phyloP scores from a whole-genome alignment of 2,797 vertebrate genomes.

The Xyrichtys novacula region DNA sequence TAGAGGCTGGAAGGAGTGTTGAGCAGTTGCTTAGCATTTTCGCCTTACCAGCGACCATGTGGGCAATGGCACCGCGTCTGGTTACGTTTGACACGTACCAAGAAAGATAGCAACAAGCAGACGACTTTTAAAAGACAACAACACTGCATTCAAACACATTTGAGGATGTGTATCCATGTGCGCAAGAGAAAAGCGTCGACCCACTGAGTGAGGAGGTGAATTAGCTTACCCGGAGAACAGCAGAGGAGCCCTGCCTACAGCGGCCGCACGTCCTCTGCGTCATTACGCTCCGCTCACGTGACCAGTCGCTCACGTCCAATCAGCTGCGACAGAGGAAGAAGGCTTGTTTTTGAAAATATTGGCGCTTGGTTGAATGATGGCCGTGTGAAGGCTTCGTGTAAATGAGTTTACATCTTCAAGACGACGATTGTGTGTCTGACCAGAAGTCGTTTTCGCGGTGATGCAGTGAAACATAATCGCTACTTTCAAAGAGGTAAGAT shows the following conservation, averaged over 20 bases:
- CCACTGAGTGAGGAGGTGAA: background rate
- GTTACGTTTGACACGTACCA: background rate
- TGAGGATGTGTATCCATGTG: background rate
- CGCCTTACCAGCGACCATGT: background rate
- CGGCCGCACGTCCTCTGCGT: conserved; percentile 23
- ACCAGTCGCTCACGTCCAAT: conserved; percentile 66
- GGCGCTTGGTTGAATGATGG: conserved; percentile 63
- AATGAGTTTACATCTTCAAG: background rate
- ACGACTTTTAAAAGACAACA: background rate
- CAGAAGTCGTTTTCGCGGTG: background rate
- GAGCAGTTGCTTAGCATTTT: background rate
- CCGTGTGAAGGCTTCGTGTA: background rate
- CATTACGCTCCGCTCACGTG: conserved; percentile 18
- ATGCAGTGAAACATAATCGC: conserved; percentile 1
- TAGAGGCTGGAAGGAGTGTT: background rate
- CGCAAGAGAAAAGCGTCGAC: background rate
- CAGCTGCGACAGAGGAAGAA: conserved; percentile 52
- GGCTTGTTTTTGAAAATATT: conserved; percentile 85
- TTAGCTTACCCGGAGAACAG: conserved; percentile 67
- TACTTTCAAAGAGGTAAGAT: conserved; percentile 63
- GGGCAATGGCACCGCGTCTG: conserved; percentile 29
- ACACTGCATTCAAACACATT: background rate
- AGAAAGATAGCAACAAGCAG: background rate
- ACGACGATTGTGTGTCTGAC: background rate
- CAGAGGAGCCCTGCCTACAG: conserved; percentile 48